These are phyloP conservation scores for Lepidonotus clava DNA, from an alignment of 2,888 invertebrate species.

Conservation along the genomic window DNA sequence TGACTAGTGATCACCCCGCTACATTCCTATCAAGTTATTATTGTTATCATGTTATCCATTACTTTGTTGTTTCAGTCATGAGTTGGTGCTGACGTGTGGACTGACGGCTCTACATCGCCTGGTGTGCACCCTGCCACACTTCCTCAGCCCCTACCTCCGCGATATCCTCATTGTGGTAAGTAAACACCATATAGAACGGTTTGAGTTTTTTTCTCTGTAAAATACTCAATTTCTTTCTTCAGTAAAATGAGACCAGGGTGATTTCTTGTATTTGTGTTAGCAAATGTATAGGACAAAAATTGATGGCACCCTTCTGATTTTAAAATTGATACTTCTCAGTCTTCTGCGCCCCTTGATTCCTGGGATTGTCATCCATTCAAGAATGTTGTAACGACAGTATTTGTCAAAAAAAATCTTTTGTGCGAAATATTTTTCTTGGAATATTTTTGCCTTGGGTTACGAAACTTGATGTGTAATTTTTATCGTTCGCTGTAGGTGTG, in stretches of 20 bases:
- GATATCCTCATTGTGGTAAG: conserved; percentile 73
- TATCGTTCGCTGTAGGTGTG: conserved; percentile 40
- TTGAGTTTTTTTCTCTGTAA: neutral
- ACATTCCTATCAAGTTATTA: too few relatives aligned
- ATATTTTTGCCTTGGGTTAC: too few relatives aligned
- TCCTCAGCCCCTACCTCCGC: conserved; percentile 91
- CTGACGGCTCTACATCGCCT: conserved; percentile 91
- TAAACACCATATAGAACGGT: neutral
- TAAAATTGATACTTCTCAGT: too few relatives aligned
- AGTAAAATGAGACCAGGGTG: neutral
- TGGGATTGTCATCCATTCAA: too few relatives aligned
- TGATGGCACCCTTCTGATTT: too few relatives aligned
- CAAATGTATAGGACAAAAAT: neutral
- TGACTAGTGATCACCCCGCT: too few relatives aligned
- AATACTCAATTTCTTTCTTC: neutral
- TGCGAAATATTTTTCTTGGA: too few relatives aligned
- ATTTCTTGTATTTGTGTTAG: neutral
- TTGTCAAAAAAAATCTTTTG: too few relatives aligned
- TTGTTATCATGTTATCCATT: neutral
- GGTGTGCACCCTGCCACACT: conserved; percentile 89
- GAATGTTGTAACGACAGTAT: too few relatives aligned
- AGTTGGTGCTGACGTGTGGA: conserved; percentile 84
- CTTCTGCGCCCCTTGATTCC: too few relatives aligned
- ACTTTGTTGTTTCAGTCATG: conserved; percentile 73
- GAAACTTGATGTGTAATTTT: too few relatives aligned